These are phyloP conservation scores for Gorilla gorilla DNA, from an alignment of 2,113 vertebrate genomes.

Conservation along the genomic window DNA sequence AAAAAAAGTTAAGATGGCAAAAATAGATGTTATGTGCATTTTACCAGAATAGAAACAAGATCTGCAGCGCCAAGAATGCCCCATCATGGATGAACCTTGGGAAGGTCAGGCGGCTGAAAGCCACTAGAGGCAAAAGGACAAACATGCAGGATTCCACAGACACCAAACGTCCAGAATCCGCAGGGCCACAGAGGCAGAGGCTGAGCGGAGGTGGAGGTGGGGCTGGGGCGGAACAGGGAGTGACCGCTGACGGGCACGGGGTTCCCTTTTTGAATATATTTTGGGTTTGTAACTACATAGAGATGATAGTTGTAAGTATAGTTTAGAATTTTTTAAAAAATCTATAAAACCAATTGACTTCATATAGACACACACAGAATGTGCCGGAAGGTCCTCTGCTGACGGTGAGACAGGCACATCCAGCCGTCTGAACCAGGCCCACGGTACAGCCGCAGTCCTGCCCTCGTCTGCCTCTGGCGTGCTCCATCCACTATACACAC, in stretches of 20 bases:
- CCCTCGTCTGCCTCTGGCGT: accelerated
- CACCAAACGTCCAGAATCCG: too few relatives aligned
- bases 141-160: too few relatives aligned
- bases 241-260: accelerated
- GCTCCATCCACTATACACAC: accelerated
- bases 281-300: background rate
- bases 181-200: background rate
- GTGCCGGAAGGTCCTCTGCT: background rate
- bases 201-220: background rate
- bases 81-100: background rate
- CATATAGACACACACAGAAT: background rate
- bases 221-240: background rate
- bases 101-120: too few relatives aligned
- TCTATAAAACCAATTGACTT: accelerated
- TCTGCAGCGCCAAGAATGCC: accelerated
- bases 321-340: background rate
- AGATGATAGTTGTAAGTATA: too few relatives aligned
- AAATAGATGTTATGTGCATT: background rate
- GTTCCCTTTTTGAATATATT: too few relatives aligned
- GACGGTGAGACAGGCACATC: background rate
- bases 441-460: accelerated
- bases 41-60: background rate
- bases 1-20: background rate
- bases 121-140: too few relatives aligned
- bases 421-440: background rate